phyloP scores from a whole-genome alignment of 64 coral and sea anemone species.

The Porites lutea region DNA sequence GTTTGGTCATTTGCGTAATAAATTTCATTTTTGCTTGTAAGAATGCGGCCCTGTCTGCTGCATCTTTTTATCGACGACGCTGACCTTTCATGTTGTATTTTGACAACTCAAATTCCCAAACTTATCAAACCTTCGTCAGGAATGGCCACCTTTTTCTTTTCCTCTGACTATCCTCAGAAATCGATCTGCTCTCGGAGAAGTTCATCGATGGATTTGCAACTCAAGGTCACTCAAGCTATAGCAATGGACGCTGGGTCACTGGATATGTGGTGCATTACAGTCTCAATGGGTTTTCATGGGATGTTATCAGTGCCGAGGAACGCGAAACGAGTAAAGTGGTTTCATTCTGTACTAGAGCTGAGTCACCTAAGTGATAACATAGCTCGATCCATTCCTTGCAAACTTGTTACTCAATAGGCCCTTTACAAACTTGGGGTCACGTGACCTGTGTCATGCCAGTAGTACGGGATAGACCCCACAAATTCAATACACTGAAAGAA shows the following conservation, averaged over 20 bases:
- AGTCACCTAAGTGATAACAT: no score
- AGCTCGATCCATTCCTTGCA: no score
- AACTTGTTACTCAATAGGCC: no score
- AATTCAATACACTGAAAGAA: no score
- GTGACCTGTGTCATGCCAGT: no score
- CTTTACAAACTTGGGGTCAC: no score
- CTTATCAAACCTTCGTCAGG: background rate
- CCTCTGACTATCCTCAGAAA: constrained; percentile 49
- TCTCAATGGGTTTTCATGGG: constrained; percentile 78
- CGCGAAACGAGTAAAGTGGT: constrained; percentile 48
- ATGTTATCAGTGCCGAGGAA: constrained; percentile 66
- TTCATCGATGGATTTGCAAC: constrained; percentile 91
- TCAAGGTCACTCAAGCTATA: constrained; percentile 56
- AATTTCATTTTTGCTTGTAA: no score
- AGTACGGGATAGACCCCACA: no score
- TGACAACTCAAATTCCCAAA: background rate
- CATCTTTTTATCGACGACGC: no score
- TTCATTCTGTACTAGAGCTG: background rate
- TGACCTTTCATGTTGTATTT: background rate
- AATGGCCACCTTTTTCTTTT: background rate
- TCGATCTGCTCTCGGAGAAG: constrained; percentile 71
- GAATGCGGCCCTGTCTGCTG: no score
- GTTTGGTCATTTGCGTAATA: no score
- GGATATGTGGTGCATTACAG: constrained; percentile 91
- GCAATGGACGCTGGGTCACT: constrained; percentile 58